Base-by-base conservation (phyloP, 2,797 vertebrate species). In the Muscicapa striata region DNA sequence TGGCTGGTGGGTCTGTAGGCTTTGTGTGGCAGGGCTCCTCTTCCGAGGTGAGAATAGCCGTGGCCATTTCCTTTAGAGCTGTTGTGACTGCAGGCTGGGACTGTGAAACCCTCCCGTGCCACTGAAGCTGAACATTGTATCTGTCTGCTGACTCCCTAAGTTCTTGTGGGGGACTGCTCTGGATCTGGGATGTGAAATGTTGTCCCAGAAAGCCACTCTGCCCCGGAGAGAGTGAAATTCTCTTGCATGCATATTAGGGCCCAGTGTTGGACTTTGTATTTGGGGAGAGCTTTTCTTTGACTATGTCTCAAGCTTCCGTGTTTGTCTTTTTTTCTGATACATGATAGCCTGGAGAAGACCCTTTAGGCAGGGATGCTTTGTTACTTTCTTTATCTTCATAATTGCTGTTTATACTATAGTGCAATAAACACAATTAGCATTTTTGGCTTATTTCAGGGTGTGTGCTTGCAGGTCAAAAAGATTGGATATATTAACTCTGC, bases 361-460 rank as follows among this genome's bases (percentile, higher is more conserved):
- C 59, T 87, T 93, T 54, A 83, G 87, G 68, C 38, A 29, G 68
- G n/a, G 49, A 9, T 77, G 57, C 68, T 79, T 86, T 95, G 88
- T 74, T 88, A 63, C 91, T 94, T 94, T 90, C 74, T 93, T 78
- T 90, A 88, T 55, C 51, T 92, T 90, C 24, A 4, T 89, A 70
- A 73, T 69, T 89, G 74, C 40, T 84, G 63, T 92, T 95, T 82
- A 59, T 86, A 41, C n/a, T 81, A 1, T 1, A 55, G 59, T 62
- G 55, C 32, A 84, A 89, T 69, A 76, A 84, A 94, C 70, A 81
- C 4, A 1, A 22, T 87, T 90, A 89, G 32, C 55, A 59, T 82
- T 95, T 95, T 80, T 79, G 43, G 26, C 57, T 76, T 84, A 68
- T 87, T 93, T 94, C 59, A 79, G 58, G 38, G 84, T 64, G 54